These are phyloP conservation scores for Lichenostomus cassidix DNA, from an alignment of 2,113 vertebrate species.

Conservation along the genomic window DNA sequence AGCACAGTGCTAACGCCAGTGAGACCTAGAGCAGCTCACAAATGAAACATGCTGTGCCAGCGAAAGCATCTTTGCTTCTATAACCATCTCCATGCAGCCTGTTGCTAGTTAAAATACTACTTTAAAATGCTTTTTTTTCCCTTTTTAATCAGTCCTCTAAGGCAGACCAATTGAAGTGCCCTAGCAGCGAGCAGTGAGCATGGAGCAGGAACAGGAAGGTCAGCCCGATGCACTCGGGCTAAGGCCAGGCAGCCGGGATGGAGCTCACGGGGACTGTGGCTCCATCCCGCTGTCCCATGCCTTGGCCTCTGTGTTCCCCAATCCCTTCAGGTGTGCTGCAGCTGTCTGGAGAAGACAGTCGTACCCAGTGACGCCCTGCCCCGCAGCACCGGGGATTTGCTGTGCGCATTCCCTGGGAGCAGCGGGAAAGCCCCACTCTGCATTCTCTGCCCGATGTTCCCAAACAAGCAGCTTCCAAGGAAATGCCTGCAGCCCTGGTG, in stretches of 20 bases:
- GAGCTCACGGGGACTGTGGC: rapidly evolving
- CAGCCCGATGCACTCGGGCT: rapidly evolving
- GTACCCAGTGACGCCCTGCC: rapidly evolving
- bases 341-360: rapidly evolving
- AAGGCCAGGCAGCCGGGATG: rapidly evolving
- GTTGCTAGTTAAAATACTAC: not conserved
- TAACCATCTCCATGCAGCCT: not conserved
- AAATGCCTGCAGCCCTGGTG: not conserved
- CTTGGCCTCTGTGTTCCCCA: rapidly evolving
- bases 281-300: rapidly evolving
- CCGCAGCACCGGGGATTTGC: rapidly evolving
- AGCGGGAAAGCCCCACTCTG: rapidly evolving
- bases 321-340: not conserved
- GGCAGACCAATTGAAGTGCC: rapidly evolving
- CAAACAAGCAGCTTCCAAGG: rapidly evolving
- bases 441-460: rapidly evolving
- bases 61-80: not conserved
- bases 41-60: rapidly evolving
- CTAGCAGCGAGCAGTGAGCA: rapidly evolving
- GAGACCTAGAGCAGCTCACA: rapidly evolving
- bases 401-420: rapidly evolving
- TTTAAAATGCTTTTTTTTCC: not conserved
- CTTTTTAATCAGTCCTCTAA: rapidly evolving
- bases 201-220: rapidly evolving
- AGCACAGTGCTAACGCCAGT: not conserved